Percentiles rank a stretch among this genome's conserved stretches.
Evolutionary conservation across 2,888 invertebrate species (phyloP).

Genomic region (Eupithecia centaureata): DNA sequence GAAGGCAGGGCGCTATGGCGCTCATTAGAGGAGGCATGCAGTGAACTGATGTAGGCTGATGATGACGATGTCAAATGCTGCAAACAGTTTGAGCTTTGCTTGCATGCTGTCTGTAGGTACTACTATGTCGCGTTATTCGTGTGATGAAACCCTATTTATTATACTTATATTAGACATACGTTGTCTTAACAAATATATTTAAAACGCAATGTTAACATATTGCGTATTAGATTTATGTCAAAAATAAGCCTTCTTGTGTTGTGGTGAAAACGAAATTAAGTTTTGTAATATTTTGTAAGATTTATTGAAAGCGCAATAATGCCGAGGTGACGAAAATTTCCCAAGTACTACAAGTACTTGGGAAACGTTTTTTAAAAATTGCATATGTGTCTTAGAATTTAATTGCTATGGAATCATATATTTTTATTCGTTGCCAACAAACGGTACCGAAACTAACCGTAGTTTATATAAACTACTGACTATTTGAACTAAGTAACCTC

Average conservation of each 20-base stretch:
- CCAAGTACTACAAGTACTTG: too few relatives aligned
- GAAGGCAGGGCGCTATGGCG: too few relatives aligned
- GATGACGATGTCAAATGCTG: too few relatives aligned
- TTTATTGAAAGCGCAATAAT: slow-evolving; percentile 37
- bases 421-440: not conserved
- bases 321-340: slow-evolving; percentile 1
- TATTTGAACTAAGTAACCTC: slow-evolving; percentile 11
- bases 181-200: too few relatives aligned
- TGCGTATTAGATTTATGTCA: slow-evolving; percentile 38
- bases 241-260: slow-evolving; percentile 8
- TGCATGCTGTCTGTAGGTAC: not conserved
- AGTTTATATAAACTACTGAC: not conserved
- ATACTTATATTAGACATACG: slow-evolving; percentile 61
- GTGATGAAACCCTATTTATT: slow-evolving; percentile 59
- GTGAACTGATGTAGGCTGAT: too few relatives aligned
- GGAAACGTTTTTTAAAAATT: too few relatives aligned
- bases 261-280: slow-evolving; percentile 5
- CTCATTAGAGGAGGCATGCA: too few relatives aligned
- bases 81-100: not conserved
- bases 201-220: too few relatives aligned
- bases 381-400: not conserved
- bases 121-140: slow-evolving; percentile 46
- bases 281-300: not conserved
- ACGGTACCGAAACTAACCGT: not conserved
- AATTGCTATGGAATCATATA: not conserved